These are phyloP conservation scores for Netelia fuscicornis DNA, from an alignment of 2,888 invertebrate genomes.

Conservation along the genomic window DNA sequence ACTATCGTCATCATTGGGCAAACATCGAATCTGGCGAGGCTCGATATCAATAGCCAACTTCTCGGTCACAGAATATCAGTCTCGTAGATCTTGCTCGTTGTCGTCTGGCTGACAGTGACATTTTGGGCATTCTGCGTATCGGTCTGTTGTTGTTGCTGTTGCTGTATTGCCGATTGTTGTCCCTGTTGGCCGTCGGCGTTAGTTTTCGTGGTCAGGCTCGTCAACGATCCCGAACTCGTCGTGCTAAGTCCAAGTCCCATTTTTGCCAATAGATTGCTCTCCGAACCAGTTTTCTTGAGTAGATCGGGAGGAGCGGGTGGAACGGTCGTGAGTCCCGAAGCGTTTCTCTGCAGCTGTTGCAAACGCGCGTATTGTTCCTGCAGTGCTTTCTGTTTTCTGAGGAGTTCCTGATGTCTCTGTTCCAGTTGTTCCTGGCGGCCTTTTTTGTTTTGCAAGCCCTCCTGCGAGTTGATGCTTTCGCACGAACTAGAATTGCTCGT, in stretches of 20 bases:
- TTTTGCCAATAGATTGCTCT: conserved; percentile 94
- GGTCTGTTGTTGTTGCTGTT: conserved; percentile 54
- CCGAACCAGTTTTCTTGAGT: conserved; percentile 95
- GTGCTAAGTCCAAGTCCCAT: conserved; percentile 90
- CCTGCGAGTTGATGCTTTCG: conserved; percentile 91
- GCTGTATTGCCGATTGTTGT: conserved; percentile 48
- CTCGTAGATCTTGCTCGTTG: conserved; percentile 94
- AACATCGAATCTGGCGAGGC: conserved; percentile 33
- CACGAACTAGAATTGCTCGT: conserved; percentile 91
- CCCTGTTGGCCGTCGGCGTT: conserved; percentile 57
- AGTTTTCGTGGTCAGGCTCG: conserved; percentile 86
- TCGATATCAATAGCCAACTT: conserved; percentile 68
- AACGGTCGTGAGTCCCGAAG: conserved; percentile 87
- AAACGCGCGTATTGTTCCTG: conserved; percentile 96
- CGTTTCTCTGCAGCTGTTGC: conserved; percentile 94
- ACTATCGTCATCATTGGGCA: conserved; percentile 16
- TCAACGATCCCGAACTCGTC: conserved; percentile 88
- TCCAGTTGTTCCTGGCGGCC: conserved; percentile 92
- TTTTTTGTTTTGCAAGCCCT: conserved; percentile 87
- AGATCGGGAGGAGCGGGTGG: conserved; percentile 88
- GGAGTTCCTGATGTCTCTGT: conserved; percentile 94
- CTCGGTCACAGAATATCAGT: conserved; percentile 96
- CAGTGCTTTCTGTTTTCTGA: conserved; percentile 94
- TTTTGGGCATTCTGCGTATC: conserved; percentile 34
- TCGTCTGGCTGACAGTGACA: conserved; percentile 82